Base-by-base conservation (phyloP, 2,797 vertebrate species). In the Gobio occitaniae region DNA sequence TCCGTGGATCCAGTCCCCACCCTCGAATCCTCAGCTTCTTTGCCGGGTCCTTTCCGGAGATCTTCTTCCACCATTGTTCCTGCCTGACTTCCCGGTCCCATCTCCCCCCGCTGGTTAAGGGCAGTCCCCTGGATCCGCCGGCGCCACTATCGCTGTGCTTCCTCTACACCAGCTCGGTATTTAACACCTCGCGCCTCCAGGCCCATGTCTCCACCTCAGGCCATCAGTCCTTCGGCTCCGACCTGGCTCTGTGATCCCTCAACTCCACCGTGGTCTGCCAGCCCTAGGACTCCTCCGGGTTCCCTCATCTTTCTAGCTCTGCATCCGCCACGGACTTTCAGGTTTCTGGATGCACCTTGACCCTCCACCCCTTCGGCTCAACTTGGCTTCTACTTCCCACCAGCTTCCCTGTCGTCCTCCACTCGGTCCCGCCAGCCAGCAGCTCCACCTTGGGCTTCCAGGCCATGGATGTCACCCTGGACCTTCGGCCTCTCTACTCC, bases 251-350 rank as follows among this genome's bases (percentile, higher is more conserved):
- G 4, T 0, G n/a, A 5, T 25, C 59, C n/a, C n/a, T 12, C n/a
- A 5, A 5, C 2, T 4, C n/a, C 59, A 25, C 59, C 2, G 0
- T 5, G n/a, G 59, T 4, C n/a, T 0, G 11, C 12, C n/a, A 12
- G 10, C 11, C n/a, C n/a, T 6, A 25, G n/a, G n/a, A 3, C 4
- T 63, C n/a, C 11, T 6, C 11, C 4, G 2, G 11, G 41, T 8
- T 44, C 41, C 41, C 41, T 44, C 9, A 0, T 44, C 41, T 8
- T 44, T 44, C 41, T 2, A 44, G 41, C 41, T 44, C 8, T 44
- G 41, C 41, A 44, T 44, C 41, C 9, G 41, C 41, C 8, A 10
- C 2, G 41, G 41, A 44, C 41, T 44, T 44, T 8, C 41, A 0
- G 41, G 8, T 44, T 5, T 6, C 11, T 2, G 2, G 12, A 25